Evolutionary conservation across 2,113 vertebrate genomes (phyloP), one percentile per base, ranked within the genome.

Genomic region (Pachycephala philippinensis): DNA sequence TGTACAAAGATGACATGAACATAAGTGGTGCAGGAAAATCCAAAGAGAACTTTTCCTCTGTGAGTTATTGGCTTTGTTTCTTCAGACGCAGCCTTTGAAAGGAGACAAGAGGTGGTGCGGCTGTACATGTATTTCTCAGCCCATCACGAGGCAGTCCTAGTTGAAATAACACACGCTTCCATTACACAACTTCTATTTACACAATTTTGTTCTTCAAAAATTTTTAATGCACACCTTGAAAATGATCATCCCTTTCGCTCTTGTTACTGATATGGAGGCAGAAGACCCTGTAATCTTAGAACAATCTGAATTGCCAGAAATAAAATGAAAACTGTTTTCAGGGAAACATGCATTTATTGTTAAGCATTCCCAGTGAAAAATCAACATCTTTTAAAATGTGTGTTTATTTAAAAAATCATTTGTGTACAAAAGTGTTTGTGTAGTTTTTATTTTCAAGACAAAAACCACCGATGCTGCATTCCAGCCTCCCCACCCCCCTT

Each of bases 311-410:
- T 10, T 90, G 45, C 42, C 91, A 97, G 95, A 98, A 97, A 97
- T 75, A 90, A 98, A 94, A 89, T 97, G 88, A 97, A 90, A 98
- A 95, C 94, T 94, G 77, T 66, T 97, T 97, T 96, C 91, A 95
- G 97, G 98, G 97, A 96, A 95, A 97, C 97, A 96, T 98, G 98
- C 96, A 98, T 98, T 98, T 98, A 98, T 98, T 98, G 94, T 97
- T 95, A 97, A 97, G 97, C 97, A 98, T 97, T 98, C 97, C 97
- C 97, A 98, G 94, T 96, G 96, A 98, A 98, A 79, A 98, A 97
- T 98, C 97, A 98, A 97, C 97, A 97, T 97, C 78, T 98, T 98
- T 97, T 97, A 96, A 98, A 98, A 98, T 97, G 97, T 92, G 95
- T 97, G 94, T 98, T 97, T 98, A 97, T 98, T 98, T 70, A 45